These are phyloP conservation scores for Lucilia sericata DNA, from an alignment of 1,140 invertebrate genomes.

Conservation along the genomic window DNA sequence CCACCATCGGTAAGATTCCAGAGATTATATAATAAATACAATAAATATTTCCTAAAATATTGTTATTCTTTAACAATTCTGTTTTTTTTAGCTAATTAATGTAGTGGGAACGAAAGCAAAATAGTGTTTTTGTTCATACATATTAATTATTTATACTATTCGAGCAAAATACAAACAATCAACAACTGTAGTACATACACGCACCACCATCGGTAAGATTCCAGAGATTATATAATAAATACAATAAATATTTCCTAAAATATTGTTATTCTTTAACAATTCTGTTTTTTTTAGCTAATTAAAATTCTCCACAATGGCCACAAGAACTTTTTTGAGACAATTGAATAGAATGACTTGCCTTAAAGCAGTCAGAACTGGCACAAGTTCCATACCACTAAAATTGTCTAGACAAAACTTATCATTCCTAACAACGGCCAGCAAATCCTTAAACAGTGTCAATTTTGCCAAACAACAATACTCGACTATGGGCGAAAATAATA, in stretches of 20 bases:
- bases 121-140: no score
- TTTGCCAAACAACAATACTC: slow-evolving; percentile 1
- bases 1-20: background rate
- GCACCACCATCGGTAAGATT: background rate
- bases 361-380: background rate
- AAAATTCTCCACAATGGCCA: background rate
- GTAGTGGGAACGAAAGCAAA: no score
- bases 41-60: background rate
- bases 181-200: background rate
- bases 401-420: background rate
- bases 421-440: no score
- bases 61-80: no score
- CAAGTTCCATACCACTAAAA: background rate
- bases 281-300: no score
- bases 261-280: background rate
- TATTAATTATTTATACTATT: background rate
- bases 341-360: background rate
- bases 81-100: no score
- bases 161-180: background rate
- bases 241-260: background rate
- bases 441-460: background rate
- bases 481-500: background rate
- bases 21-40: background rate
- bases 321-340: background rate
- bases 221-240: background rate